A percentile compares a stretch with the other conserved stretches of the same genome.
These are phyloP conservation scores for Diglossa cyanea DNA, from an alignment of 2,797 vertebrate genomes.

Conservation along the genomic window DNA sequence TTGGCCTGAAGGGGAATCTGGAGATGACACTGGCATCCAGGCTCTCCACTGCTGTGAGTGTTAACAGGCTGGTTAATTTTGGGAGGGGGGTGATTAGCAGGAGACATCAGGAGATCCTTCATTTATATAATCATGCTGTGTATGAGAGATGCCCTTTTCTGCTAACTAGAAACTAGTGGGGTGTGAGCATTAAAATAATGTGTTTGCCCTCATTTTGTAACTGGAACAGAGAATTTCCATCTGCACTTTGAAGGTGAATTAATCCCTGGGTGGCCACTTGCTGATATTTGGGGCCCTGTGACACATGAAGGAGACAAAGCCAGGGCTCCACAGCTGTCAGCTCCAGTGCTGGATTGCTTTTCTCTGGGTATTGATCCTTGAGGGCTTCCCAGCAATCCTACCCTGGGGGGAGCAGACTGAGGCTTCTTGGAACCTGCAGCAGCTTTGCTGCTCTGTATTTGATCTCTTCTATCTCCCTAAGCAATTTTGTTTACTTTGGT, in stretches of 20 bases:
- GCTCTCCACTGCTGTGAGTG: conserved; percentile 91
- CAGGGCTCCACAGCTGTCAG: neutral
- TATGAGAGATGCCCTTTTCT: neutral
- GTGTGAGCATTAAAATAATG: conserved; percentile 21
- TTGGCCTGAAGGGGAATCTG: conserved; percentile 94
- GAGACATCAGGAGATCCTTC: neutral
- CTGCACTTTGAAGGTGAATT: conserved; percentile 33
- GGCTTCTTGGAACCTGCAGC: neutral
- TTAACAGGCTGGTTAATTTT: neutral
- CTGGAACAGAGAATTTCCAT: conserved; percentile 34
- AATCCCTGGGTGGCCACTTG: conserved; percentile 17
- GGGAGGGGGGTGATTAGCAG: neutral
- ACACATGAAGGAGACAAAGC: conserved; percentile 32
- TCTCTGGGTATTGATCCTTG: neutral
- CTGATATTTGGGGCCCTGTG: neutral
- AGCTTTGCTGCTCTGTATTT: neutral
- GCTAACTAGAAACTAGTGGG: neutral
- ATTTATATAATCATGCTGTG: neutral
- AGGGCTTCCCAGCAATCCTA: neutral
- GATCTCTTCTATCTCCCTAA: neutral
- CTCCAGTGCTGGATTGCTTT: neutral
- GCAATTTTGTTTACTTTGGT: neutral
- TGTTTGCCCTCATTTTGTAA: conserved; percentile 36
- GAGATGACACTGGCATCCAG: conserved; percentile 94
- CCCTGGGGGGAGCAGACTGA: fast-evolving